Conservation (phyloP, 2,888 invertebrate species). For the Archaeoteleia sp. region DNA sequence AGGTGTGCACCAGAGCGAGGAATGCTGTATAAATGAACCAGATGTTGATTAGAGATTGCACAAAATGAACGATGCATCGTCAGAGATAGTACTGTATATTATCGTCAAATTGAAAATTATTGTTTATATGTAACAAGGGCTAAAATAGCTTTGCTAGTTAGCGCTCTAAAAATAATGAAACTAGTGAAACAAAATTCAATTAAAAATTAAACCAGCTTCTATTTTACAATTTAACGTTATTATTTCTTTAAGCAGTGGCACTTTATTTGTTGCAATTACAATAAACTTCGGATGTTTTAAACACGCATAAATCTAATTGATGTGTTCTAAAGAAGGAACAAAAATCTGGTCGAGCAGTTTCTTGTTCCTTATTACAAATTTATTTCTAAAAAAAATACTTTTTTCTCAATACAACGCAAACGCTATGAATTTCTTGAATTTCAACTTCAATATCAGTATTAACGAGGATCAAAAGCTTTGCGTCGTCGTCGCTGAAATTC, state of each 20-base stretch:
- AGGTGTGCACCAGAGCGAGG: slow-evolving; percentile 41
- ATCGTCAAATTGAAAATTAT: slow-evolving; percentile 45
- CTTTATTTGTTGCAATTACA: too few relatives aligned
- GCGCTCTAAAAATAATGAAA: too few relatives aligned
- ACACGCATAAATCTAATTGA: too few relatives aligned
- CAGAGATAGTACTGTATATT: slow-evolving; percentile 32
- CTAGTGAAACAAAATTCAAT: too few relatives aligned
- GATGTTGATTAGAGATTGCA: slow-evolving; percentile 41
- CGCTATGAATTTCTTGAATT: slow-evolving; percentile 8
- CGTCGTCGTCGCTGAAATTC: slow-evolving; percentile 24
- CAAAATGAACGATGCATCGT: slow-evolving; percentile 1
- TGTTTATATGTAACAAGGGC: slow-evolving; percentile 21
- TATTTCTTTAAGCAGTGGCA: too few relatives aligned
- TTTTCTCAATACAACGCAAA: slow-evolving; percentile 8
- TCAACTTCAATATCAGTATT: slow-evolving; percentile 25
- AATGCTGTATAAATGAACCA: slow-evolving; percentile 48
- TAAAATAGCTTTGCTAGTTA: too few relatives aligned
- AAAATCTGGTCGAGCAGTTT: neutral
- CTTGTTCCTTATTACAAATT: neutral
- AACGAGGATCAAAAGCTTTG: slow-evolving; percentile 25
- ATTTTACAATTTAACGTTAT: too few relatives aligned
- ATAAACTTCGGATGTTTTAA: too few relatives aligned
- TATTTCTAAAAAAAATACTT: slow-evolving; percentile 4
- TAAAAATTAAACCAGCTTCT: too few relatives aligned
- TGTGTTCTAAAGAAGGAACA: too few relatives aligned